Evolutionary conservation across 1,140 invertebrate species (phyloP).

Genomic region (Drosophila pectinifera): DNA sequence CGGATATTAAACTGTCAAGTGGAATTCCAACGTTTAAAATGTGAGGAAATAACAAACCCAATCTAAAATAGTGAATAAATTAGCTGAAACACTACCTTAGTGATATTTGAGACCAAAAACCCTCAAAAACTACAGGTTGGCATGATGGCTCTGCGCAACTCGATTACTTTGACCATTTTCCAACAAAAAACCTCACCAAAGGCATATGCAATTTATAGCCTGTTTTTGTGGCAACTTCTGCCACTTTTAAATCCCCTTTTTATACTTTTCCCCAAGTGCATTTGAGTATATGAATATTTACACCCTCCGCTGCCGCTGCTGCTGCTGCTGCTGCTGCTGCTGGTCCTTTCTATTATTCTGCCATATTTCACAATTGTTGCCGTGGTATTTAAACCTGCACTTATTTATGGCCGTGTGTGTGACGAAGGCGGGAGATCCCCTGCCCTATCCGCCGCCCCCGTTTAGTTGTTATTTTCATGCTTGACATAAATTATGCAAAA

Average conservation of each 20-base stretch:
- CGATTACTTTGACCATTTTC: not conserved
- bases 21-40: too few relatives aligned
- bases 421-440: conserved; percentile 1
- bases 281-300: conserved; percentile 55
- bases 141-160: too few relatives aligned
- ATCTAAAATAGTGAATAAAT: too few relatives aligned
- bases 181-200: not conserved
- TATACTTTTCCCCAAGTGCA: conserved; percentile 37
- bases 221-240: not conserved
- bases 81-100: too few relatives aligned
- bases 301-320: too few relatives aligned
- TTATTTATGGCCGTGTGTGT: conserved; percentile 76
- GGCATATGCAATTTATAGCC: conserved; percentile 2
- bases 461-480: conserved; percentile 72
- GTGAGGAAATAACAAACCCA: too few relatives aligned
- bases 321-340: conserved; percentile 19
- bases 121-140: too few relatives aligned
- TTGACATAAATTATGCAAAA: conserved; percentile 84
- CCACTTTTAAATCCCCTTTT: not conserved
- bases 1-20: not conserved
- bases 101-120: too few relatives aligned
- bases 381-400: conserved; percentile 82
- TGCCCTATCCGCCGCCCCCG: not conserved
- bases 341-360: conserved; percentile 80
- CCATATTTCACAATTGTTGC: conserved; percentile 82